These are phyloP conservation scores for Peromyscus maniculatus DNA, from an alignment of 2,113 vertebrate species.

Conservation along the genomic window DNA sequence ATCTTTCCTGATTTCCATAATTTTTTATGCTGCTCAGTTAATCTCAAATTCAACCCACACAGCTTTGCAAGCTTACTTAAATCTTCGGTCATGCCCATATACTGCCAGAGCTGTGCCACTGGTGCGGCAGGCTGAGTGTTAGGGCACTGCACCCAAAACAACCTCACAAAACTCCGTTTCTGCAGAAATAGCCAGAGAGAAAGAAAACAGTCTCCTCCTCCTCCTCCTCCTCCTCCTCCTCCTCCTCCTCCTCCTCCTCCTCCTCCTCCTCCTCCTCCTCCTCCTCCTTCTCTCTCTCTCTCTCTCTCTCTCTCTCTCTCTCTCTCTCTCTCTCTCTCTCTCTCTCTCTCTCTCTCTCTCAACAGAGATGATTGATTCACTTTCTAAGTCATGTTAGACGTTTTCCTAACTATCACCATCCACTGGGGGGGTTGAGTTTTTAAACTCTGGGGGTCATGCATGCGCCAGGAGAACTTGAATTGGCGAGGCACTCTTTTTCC, in stretches of 20 bases:
- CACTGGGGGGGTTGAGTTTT: not conserved
- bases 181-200: not conserved
- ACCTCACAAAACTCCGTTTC: not conserved
- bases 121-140: not conserved
- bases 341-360: not conserved
- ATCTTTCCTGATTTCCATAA: conserved; percentile 32
- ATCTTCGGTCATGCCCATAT: not conserved
- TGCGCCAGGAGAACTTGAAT: not conserved
- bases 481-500: not conserved
- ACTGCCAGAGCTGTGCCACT: not conserved
- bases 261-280: too few relatives aligned
- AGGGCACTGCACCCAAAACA: not conserved
- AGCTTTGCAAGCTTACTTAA: conserved; percentile 56
- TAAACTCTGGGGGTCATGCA: not conserved
- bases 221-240: too few relatives aligned
- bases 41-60: not conserved
- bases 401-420: not conserved
- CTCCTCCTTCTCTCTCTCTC: not conserved
- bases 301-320: not conserved
- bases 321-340: not conserved
- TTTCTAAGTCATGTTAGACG: conserved; percentile 2
- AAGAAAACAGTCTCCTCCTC: not conserved
- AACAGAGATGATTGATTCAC: not conserved
- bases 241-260: too few relatives aligned
- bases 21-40: conserved; percentile 45